Conservation (phyloP, 35 echinoderm and acorn worm species). For the Diadema setosum region DNA sequence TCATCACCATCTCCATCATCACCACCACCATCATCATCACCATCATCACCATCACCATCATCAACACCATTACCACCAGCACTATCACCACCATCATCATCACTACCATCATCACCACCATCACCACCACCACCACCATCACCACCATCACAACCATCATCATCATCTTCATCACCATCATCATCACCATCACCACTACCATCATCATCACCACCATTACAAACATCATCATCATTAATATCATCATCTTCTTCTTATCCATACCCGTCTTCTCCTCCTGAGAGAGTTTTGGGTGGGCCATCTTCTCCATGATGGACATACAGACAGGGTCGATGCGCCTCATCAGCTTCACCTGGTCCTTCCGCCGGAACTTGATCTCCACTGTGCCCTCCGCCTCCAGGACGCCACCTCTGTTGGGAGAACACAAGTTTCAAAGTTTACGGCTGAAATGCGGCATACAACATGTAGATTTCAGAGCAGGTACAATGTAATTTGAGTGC, state of each 20-base stretch:
- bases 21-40: not conserved
- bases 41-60: not conserved
- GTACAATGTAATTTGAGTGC: no score
- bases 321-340: slow-evolving; percentile 55
- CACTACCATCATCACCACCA: not conserved
- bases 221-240: not conserved
- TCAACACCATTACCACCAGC: not conserved
- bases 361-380: slow-evolving; percentile 94
- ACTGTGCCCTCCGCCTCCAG: slow-evolving; percentile 87
- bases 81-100: not conserved
- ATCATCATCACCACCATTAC: not conserved
- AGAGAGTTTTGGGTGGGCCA: not conserved
- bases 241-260: not conserved
- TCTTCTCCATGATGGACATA: slow-evolving; percentile 48
- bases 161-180: not conserved
- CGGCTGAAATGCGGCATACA: no score
- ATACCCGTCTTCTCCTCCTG: slow-evolving; percentile 76
- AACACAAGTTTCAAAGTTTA: no score
- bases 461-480: no score
- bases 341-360: slow-evolving; percentile 88
- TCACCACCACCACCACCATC: not conserved
- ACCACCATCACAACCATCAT: not conserved
- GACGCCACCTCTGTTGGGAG: slow-evolving; percentile 70
- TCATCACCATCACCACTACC: not conserved
- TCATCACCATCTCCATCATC: not conserved